Percentiles rank a stretch among this genome's conserved stretches.
Conservation (phyloP, 2,888 invertebrate genomes). For the Meloe dianella region DNA sequence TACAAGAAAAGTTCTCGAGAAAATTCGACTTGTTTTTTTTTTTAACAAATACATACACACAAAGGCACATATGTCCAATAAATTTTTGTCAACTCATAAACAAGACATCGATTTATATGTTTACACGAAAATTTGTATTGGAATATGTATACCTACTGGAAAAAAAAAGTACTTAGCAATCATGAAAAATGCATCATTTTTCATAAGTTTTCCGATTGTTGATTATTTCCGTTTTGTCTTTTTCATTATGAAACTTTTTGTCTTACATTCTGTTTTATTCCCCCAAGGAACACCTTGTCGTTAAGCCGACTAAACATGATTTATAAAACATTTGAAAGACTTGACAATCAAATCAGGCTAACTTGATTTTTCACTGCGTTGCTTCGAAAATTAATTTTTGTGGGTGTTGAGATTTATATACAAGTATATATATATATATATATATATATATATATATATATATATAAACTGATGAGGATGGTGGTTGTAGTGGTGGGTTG, state of each 20-base stretch:
- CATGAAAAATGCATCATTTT: neutral
- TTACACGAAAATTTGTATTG: neutral
- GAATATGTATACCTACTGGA: neutral
- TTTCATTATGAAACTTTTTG: neutral
- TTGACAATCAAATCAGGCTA: conserved; percentile 18
- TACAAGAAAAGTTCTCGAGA: neutral
- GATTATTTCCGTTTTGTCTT: neutral
- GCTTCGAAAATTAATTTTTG: conserved; percentile 7
- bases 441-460: too few relatives aligned
- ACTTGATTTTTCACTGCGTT: conserved; percentile 19
- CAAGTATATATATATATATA: too few relatives aligned
- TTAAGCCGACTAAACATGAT: conserved; percentile 21
- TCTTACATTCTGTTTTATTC: conserved; percentile 7
- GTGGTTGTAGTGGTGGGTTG: neutral
- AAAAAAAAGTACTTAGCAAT: neutral
- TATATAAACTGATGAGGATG: neutral
- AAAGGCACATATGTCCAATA: conserved; percentile 8
- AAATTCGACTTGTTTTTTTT: neutral
- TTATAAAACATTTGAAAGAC: conserved; percentile 20
- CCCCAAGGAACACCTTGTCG: conserved; percentile 21
- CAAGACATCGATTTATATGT: conserved; percentile 9
- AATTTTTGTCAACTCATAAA: conserved; percentile 12
- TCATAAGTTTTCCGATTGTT: neutral
- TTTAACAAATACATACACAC: neutral
- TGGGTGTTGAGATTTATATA: neutral